Evolutionary conservation across 1,140 invertebrate genomes (phyloP).

Genomic region (Diprion similis): DNA sequence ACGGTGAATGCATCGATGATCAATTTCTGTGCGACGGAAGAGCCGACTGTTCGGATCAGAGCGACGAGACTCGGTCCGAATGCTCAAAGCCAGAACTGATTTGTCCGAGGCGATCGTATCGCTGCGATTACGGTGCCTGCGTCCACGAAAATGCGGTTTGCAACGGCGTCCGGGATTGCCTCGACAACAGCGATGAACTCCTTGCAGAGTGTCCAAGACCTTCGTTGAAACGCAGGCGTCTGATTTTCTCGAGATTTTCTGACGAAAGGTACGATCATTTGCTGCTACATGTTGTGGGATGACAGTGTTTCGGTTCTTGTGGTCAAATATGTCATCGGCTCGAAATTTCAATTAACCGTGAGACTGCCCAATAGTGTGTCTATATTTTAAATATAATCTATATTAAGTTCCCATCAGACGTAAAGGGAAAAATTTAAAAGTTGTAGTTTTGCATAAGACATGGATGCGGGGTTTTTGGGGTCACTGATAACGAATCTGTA

Average conservation of each 20-base stretch:
- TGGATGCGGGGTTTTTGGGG: no score
- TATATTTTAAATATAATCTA: not conserved
- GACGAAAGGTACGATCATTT: not conserved
- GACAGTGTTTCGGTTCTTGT: no score
- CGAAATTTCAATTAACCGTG: no score
- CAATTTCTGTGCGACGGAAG: slow-evolving; percentile 62
- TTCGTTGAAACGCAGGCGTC: not conserved
- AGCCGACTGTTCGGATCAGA: slow-evolving; percentile 62
- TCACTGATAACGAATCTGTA: no score
- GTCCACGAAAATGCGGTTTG: slow-evolving; percentile 63
- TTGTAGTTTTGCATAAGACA: no score
- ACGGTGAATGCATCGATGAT: slow-evolving; percentile 49
- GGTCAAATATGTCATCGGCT: no score
- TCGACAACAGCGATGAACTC: slow-evolving; percentile 74
- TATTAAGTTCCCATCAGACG: no score
- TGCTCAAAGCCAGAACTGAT: slow-evolving; percentile 54
- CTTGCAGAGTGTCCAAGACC: slow-evolving; percentile 31
- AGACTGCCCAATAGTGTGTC: no score
- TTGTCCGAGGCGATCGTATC: slow-evolving; percentile 61
- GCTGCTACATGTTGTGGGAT: not conserved
- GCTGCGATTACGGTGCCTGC: slow-evolving; percentile 69
- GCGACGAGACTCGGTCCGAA: slow-evolving; percentile 66
- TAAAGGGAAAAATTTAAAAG: no score
- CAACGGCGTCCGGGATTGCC: slow-evolving; percentile 68
- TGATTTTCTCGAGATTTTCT: not conserved